Percentiles rank a stretch among this genome's conserved stretches.
These are phyloP conservation scores for Cynopterus sphinx DNA, from an alignment of 2,797 vertebrate species.

Conservation along the genomic window DNA sequence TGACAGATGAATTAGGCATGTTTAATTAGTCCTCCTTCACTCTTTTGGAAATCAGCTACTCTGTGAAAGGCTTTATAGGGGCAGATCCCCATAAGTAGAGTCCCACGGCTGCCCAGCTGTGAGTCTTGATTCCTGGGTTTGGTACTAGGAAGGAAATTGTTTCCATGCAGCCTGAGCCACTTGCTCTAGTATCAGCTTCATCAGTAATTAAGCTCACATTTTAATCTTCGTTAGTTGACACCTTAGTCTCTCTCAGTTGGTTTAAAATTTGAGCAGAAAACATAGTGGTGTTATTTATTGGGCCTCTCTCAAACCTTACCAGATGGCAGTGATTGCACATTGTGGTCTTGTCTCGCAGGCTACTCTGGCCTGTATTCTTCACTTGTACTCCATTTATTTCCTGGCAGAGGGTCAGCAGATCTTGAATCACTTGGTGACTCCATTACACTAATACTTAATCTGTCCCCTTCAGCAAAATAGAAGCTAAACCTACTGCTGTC, in stretches of 20 bases:
- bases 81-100: not conserved
- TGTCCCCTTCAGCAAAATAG: not conserved
- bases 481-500: not conserved
- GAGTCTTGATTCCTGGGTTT: not conserved
- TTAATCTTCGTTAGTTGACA: not conserved
- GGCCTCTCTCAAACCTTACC: not conserved
- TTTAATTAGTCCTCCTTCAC: not conserved
- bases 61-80: not conserved
- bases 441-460: not conserved
- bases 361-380: not conserved
- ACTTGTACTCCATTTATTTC: not conserved
- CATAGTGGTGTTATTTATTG: not conserved
- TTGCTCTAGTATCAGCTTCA: not conserved
- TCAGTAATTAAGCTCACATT: not conserved
- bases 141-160: not conserved
- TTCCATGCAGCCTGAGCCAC: not conserved
- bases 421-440: not conserved
- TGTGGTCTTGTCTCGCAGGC: not conserved
- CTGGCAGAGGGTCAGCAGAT: not conserved
- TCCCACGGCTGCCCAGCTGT: not conserved
- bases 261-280: slow-evolving; percentile 2
- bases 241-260: not conserved
- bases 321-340: not conserved
- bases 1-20: not conserved
- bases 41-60: not conserved